Percentiles rank a stretch among this genome's conserved stretches.
Evolutionary conservation across 92 coral and sea anemone genomes (phyloP).

Genomic region (Meandrina meandrites): DNA sequence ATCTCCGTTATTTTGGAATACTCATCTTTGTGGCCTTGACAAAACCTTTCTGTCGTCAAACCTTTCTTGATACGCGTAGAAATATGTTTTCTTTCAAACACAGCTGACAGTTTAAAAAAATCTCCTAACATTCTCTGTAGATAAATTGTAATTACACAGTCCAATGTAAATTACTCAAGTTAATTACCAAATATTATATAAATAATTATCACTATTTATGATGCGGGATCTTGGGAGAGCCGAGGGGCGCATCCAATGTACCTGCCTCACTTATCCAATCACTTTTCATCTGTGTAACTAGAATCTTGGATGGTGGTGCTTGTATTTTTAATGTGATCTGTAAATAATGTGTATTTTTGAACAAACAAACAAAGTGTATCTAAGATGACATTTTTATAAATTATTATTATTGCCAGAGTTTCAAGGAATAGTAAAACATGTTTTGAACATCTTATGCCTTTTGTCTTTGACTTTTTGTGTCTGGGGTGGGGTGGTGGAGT

Average conservation of each 20-base stretch:
- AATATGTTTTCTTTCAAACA: background rate
- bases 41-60: background rate
- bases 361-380: constrained; percentile 73
- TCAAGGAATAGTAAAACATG: constrained; percentile 85
- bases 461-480: background rate
- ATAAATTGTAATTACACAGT: constrained; percentile 37
- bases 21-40: background rate
- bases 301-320: constrained; percentile 53
- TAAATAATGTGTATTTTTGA: constrained; percentile 95
- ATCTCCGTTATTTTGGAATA: background rate
- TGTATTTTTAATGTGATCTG: constrained; percentile 96
- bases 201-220: constrained; percentile 33
- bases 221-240: constrained; percentile 29
- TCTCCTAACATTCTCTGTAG: constrained; percentile 21
- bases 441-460: constrained; percentile 35
- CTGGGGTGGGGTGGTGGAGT: background rate
- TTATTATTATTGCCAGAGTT: constrained; percentile 85
- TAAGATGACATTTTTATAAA: constrained; percentile 92
- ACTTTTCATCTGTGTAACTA: constrained; percentile 33
- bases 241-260: background rate
- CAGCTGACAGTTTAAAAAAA: background rate
- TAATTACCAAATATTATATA: constrained; percentile 40
- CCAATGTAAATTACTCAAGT: constrained; percentile 33
- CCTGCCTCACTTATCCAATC: constrained; percentile 21
- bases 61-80: background rate